A percentile compares a stretch with the other conserved stretches of the same genome.
Conservation (phyloP, 2,888 invertebrate genomes). For the Diachrysia chrysitis region DNA sequence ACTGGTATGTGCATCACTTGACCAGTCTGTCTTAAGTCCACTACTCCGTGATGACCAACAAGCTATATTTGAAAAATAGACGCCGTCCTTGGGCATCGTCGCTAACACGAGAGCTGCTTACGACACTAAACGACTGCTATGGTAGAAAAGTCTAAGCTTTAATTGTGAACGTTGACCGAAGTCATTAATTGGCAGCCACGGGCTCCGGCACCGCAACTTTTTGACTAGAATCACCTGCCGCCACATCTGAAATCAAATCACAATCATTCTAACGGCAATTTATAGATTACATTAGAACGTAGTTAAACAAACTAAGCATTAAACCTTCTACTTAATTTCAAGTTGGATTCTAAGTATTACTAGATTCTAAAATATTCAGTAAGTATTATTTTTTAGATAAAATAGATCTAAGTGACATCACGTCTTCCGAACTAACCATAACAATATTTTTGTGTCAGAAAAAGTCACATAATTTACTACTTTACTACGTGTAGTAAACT, state of each 20-base stretch:
- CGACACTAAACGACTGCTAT: constrained; percentile 64
- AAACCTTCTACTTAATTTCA: too few species aligned
- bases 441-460: too few species aligned
- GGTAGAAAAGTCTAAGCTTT: constrained; percentile 78
- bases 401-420: too few species aligned
- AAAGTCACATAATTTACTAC: too few species aligned
- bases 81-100: constrained; percentile 33
- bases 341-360: too few species aligned
- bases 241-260: constrained; percentile 61
- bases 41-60: constrained; percentile 12
- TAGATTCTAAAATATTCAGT: too few species aligned
- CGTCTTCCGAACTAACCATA: too few species aligned
- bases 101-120: constrained; percentile 64
- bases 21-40: not conserved
- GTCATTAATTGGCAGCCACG: constrained; percentile 77
- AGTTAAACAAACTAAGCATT: too few species aligned
- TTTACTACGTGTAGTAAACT: too few species aligned
- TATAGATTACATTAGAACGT: too few species aligned
- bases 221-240: constrained; percentile 76
- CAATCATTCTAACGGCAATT: too few species aligned
- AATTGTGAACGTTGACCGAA: constrained; percentile 51
- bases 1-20: not conserved
- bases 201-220: constrained; percentile 64
- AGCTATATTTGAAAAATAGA: constrained; percentile 25
- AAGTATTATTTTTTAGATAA: too few species aligned